Conservation (phyloP, 1,140 invertebrate species). For the Drosophila nebulosa region DNA sequence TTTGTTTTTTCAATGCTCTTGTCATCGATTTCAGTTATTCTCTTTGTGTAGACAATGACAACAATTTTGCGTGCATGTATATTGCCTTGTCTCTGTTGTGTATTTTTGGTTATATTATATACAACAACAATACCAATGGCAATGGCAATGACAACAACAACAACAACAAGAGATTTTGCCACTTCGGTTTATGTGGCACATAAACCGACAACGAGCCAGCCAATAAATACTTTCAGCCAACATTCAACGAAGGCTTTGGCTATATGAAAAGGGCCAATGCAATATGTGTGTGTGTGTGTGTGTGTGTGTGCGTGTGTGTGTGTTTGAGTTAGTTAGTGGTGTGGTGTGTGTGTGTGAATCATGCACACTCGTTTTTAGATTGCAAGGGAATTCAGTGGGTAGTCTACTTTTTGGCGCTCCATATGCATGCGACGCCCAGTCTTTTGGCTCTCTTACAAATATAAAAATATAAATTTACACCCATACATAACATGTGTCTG, state of each 20-base stretch:
- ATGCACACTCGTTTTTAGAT: conserved; percentile 38
- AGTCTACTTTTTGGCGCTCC: not conserved
- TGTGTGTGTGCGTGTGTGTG: not conserved
- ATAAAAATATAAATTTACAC: conserved; percentile 78
- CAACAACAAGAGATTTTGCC: conserved; percentile 39
- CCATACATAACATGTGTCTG: conserved; percentile 74
- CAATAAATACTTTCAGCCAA: conserved; percentile 72
- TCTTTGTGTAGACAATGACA: conserved; percentile 32
- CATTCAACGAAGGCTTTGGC: conserved; percentile 31
- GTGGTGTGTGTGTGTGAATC: conserved; percentile 40
- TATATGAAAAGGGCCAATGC: conserved; percentile 67
- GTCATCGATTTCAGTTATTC: conserved; percentile 61
- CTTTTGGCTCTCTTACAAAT: conserved; percentile 50
- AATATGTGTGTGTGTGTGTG: conserved; percentile 39
- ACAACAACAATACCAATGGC: conserved; percentile 34
- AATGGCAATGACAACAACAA: conserved; percentile 1
- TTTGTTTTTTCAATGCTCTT: conserved; percentile 9
- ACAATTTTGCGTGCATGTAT: conserved; percentile 47
- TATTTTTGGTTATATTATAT: conserved; percentile 63
- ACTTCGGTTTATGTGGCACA: conserved; percentile 76
- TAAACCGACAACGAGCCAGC: conserved; percentile 76
- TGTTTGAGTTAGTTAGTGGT: not conserved
- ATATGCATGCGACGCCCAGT: conserved; percentile 33
- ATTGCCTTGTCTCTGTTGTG: conserved; percentile 39
- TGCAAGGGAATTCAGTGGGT: conserved; percentile 21